Evolutionary conservation across 2,797 vertebrate genomes (phyloP).

Genomic region (Syndactyla subalaris): DNA sequence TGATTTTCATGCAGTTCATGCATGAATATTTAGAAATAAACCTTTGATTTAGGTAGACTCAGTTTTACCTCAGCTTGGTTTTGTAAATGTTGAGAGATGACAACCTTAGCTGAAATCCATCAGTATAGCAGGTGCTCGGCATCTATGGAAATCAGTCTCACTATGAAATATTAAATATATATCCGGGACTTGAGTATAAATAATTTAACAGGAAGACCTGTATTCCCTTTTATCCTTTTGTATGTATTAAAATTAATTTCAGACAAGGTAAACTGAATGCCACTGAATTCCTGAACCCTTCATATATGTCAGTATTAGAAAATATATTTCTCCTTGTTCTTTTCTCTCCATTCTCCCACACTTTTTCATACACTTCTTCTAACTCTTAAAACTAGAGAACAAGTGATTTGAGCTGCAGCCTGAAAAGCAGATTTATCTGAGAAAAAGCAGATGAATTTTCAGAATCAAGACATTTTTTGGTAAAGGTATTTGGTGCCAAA

Average conservation of each 20-base stretch:
- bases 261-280: slow-evolving; percentile 44
- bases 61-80: slow-evolving; percentile 1
- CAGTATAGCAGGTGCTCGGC: slow-evolving; percentile 24
- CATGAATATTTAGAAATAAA: slow-evolving; percentile 39
- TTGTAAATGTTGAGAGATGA: slow-evolving; percentile 25
- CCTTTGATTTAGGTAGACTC: slow-evolving; percentile 26
- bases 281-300: background rate
- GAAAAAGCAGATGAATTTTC: background rate
- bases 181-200: slow-evolving; percentile 30
- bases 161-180: slow-evolving; percentile 64
- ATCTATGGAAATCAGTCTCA: slow-evolving; percentile 50
- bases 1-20: background rate
- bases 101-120: slow-evolving; percentile 2
- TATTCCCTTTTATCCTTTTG: slow-evolving; percentile 63
- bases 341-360: background rate
- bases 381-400: background rate
- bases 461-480: background rate
- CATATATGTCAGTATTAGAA: background rate
- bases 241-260: slow-evolving; percentile 63
- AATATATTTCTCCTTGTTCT: background rate
- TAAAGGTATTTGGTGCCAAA: slow-evolving; percentile 5
- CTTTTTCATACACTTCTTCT: background rate
- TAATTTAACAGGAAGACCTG: slow-evolving; percentile 55
- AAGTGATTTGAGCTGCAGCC: background rate
- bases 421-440: background rate